Percentiles rank a stretch among this genome's conserved stretches.
Evolutionary conservation across 2,797 vertebrate genomes (phyloP).

Genomic region (Cuniculus paca): DNA sequence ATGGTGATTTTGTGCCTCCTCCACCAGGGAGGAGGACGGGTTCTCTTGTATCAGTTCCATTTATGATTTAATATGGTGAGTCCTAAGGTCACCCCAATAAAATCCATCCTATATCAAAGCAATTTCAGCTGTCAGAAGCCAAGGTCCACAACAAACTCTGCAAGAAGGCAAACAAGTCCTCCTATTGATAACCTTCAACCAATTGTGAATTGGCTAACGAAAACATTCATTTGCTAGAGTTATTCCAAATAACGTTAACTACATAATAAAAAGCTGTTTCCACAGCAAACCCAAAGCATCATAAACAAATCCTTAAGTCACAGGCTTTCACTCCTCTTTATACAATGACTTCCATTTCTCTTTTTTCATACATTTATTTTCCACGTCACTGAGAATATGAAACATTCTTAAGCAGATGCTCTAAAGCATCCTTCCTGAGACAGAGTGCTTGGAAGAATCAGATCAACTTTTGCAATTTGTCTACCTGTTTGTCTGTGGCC

Average conservation of each 20-base stretch:
- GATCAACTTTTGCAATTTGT: not conserved
- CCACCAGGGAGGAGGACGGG: constrained; percentile 76
- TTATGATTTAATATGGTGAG: constrained; percentile 82
- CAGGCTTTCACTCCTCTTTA: constrained; percentile 70
- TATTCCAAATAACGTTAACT: constrained; percentile 80
- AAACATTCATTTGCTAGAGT: constrained; percentile 77
- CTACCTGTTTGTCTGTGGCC: constrained; percentile 52
- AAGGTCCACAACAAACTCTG: constrained; percentile 74
- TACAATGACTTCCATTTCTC: constrained; percentile 65
- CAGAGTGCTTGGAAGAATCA: not conserved
- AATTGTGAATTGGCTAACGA: constrained; percentile 69
- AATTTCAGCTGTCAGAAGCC: constrained; percentile 76
- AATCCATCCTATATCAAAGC: constrained; percentile 66
- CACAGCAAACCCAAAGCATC: constrained; percentile 37
- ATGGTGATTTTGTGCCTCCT: constrained; percentile 79
- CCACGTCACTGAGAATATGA: constrained; percentile 69
- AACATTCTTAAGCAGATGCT: constrained; percentile 59
- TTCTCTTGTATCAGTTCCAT: constrained; percentile 77
- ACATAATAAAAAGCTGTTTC: constrained; percentile 69
- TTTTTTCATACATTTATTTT: constrained; percentile 67
- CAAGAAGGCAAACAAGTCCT: constrained; percentile 71
- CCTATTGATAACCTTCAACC: constrained; percentile 76
- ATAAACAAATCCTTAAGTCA: constrained; percentile 52
- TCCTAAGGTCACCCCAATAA: constrained; percentile 79
- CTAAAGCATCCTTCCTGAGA: constrained; percentile 69